phyloP scores from a whole-genome alignment of 1,140 invertebrate genomes.

The Drosophila baimaii region DNA sequence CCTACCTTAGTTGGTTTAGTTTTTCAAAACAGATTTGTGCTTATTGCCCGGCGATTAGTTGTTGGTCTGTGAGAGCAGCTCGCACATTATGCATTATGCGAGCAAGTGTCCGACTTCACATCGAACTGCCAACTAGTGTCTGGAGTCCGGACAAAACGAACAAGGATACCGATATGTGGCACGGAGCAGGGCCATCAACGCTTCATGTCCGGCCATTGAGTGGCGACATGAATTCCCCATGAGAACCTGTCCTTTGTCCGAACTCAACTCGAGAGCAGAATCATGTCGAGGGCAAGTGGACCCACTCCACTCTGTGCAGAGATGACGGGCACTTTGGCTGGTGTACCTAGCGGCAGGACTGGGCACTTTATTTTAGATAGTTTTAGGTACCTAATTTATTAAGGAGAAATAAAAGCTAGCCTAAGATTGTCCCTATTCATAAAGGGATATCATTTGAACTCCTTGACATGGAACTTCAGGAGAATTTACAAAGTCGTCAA shows the following conservation, averaged over 20 bases:
- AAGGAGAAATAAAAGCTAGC: background rate
- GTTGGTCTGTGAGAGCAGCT: constrained; percentile 3
- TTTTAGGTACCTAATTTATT: too few relatives aligned
- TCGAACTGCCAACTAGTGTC: constrained; percentile 32
- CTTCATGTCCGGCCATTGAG: constrained; percentile 36
- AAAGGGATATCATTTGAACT: too few relatives aligned
- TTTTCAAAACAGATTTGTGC: constrained; percentile 53
- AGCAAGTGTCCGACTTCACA: constrained; percentile 36
- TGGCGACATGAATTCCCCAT: constrained; percentile 50
- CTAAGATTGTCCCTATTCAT: too few relatives aligned
- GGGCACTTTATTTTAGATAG: background rate
- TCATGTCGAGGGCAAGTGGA: constrained; percentile 28
- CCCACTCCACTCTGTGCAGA: background rate
- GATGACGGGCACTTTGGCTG: background rate
- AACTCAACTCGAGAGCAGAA: constrained; percentile 38
- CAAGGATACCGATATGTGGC: background rate
- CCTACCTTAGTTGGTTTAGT: constrained; percentile 24
- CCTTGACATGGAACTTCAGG: too few relatives aligned
- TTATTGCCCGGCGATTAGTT: constrained; percentile 60
- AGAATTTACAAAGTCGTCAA: too few relatives aligned
- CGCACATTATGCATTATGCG: constrained; percentile 25
- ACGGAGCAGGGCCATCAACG: constrained; percentile 16
- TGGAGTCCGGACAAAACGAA: constrained; percentile 12
- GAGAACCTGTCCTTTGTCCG: constrained; percentile 24
- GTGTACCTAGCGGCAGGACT: background rate